Percentiles rank a stretch among this genome's conserved stretches.
These are phyloP conservation scores for Serrognathus titanus DNA, from an alignment of 2,888 invertebrate species.

Conservation along the genomic window DNA sequence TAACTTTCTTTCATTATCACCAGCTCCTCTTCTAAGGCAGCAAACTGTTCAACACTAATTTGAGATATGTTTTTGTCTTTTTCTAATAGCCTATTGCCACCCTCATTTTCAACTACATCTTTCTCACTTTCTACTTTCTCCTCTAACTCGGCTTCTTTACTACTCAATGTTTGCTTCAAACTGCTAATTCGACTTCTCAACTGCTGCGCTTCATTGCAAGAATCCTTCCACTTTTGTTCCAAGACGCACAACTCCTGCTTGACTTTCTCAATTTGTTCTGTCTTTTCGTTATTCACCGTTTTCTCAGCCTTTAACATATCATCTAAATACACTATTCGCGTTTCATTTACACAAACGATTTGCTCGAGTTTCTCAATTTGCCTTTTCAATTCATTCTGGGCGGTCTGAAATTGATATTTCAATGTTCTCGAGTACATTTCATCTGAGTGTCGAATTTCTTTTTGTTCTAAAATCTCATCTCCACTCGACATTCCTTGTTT, in stretches of 20 bases:
- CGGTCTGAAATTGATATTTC: conserved; percentile 46
- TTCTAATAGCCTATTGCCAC: not conserved
- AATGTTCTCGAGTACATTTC: conserved; percentile 44
- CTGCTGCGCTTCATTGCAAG: conserved; percentile 21
- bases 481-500: conserved; percentile 4
- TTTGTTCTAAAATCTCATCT: conserved; percentile 8
- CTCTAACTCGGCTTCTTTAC: conserved; percentile 33
- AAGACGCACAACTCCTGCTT: conserved; percentile 34
- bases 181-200: conserved; percentile 12
- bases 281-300: conserved; percentile 29
- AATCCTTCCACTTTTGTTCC: conserved; percentile 24
- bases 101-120: conserved; percentile 29
- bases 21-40: conserved; percentile 69
- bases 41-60: conserved; percentile 51
- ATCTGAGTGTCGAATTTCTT: conserved; percentile 6
- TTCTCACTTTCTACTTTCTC: conserved; percentile 15
- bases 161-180: conserved; percentile 16
- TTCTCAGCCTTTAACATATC: conserved; percentile 35
- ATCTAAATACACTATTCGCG: conserved; percentile 37
- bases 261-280: conserved; percentile 35
- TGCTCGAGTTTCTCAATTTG: conserved; percentile 42
- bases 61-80: conserved; percentile 19
- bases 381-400: conserved; percentile 41
- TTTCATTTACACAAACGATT: conserved; percentile 35
- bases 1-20: conserved; percentile 70